These are phyloP conservation scores for Clepsis dumicolana DNA, from an alignment of 2,888 invertebrate species.

Conservation along the genomic window DNA sequence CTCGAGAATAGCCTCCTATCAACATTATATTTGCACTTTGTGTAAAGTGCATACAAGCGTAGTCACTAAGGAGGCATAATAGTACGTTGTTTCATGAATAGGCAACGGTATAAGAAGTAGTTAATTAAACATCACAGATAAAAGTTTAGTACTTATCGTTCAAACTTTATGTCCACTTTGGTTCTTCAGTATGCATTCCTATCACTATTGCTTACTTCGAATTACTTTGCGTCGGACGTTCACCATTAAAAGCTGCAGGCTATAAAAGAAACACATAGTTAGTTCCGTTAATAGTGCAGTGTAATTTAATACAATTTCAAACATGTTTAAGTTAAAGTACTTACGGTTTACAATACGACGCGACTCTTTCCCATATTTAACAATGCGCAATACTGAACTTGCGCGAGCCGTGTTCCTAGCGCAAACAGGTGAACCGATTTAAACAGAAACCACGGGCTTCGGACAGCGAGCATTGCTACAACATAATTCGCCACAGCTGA, in stretches of 20 bases:
- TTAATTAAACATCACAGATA: slow-evolving; percentile 32
- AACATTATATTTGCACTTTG: slow-evolving; percentile 42
- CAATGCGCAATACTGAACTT: slow-evolving; percentile 18
- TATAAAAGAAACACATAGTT: not conserved
- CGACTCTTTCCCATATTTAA: slow-evolving; percentile 3
- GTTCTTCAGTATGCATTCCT: slow-evolving; percentile 1
- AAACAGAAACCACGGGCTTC: slow-evolving; percentile 34
- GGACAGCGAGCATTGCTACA: slow-evolving; percentile 49
- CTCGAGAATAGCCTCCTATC: slow-evolving; percentile 44
- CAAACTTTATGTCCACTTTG: slow-evolving; percentile 9
- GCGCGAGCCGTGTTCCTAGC: slow-evolving; percentile 1
- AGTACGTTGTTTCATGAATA: slow-evolving; percentile 12
- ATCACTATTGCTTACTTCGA: slow-evolving; percentile 5
- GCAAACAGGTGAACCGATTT: slow-evolving; percentile 37
- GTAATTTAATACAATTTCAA: not conserved
- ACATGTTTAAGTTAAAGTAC: not conserved
- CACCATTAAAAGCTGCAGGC: not conserved
- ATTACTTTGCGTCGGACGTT: not conserved
- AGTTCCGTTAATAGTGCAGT: not conserved
- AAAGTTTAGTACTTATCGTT: slow-evolving; percentile 26
- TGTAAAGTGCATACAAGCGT: slow-evolving; percentile 36
- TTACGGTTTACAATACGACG: slow-evolving; percentile 13
- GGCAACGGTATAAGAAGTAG: slow-evolving; percentile 19
- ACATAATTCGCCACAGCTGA: slow-evolving; percentile 58
- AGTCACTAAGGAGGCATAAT: slow-evolving; percentile 25